Evolutionary conservation across 2,113 vertebrate species (phyloP).

Genomic region (Phaethon lepturus): DNA sequence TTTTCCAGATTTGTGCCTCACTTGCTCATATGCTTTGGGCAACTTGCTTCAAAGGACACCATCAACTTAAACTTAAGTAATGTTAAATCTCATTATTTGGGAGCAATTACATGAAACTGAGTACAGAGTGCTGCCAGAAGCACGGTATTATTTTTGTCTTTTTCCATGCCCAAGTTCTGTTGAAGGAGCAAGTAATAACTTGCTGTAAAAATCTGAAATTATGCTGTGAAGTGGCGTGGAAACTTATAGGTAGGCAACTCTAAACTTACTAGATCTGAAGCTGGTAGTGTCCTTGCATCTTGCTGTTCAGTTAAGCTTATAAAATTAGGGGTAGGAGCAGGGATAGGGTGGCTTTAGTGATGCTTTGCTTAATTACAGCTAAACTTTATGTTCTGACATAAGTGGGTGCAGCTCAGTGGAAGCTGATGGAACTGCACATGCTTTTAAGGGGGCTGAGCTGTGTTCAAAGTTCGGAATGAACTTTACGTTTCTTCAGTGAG

Average conservation of each 20-base stretch:
- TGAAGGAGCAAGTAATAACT: neutral
- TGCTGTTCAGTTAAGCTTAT: neutral
- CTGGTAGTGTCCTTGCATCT: constrained; percentile 66
- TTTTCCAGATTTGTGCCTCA: neutral
- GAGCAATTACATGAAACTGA: neutral
- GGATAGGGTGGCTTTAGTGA: constrained; percentile 20
- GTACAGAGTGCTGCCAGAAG: neutral
- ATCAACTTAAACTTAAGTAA: constrained; percentile 41
- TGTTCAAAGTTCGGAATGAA: constrained; percentile 11
- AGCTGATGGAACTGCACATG: constrained; percentile 32
- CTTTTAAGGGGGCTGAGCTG: constrained; percentile 29
- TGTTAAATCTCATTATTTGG: neutral
- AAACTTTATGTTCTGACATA: neutral
- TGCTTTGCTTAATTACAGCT: constrained; percentile 40
- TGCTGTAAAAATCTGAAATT: neutral
- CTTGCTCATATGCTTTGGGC: constrained; percentile 1
- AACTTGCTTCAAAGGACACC: constrained; percentile 57
- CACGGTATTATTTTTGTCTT: neutral
- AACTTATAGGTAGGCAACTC: neutral
- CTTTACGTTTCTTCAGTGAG: constrained; percentile 10
- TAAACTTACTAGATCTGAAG: constrained; percentile 1
- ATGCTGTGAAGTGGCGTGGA: neutral
- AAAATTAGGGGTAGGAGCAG: neutral
- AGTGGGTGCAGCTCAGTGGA: constrained; percentile 33
- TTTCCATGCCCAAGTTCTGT: neutral